Conservation (phyloP, 2,888 invertebrate species). For the Scotopteryx bipunctaria region DNA sequence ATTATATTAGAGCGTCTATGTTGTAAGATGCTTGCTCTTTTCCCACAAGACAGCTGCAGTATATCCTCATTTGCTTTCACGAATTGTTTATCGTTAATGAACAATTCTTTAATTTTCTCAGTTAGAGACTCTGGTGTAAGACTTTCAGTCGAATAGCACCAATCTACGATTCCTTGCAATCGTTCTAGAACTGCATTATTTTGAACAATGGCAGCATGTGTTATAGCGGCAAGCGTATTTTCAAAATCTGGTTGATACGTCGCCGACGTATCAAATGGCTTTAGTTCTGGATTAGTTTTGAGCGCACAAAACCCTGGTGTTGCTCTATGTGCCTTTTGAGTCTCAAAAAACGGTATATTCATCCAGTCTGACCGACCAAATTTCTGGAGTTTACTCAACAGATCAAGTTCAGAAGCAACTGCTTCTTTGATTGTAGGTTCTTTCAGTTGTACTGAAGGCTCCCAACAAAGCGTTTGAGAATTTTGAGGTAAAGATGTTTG, state of each 20-base stretch:
- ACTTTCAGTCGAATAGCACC: background rate
- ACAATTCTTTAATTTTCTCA: background rate
- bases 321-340: background rate
- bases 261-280: background rate
- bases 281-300: background rate
- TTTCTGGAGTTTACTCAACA: background rate
- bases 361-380: background rate
- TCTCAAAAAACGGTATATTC: conserved; percentile 1
- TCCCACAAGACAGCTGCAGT: background rate
- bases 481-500: too few relatives aligned
- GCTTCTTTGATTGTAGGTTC: background rate
- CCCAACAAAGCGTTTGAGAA: background rate
- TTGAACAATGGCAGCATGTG: background rate
- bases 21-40: background rate
- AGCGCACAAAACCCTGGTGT: conserved; percentile 1
- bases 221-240: background rate
- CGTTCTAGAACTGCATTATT: background rate
- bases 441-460: background rate
- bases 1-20: background rate
- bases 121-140: background rate
- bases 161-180: background rate
- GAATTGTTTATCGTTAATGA: background rate
- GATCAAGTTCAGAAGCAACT: background rate
- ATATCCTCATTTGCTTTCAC: background rate
- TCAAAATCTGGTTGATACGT: background rate